Base-by-base conservation (phyloP, 1,140 invertebrate genomes). In the Drosophila tsacasi region DNA sequence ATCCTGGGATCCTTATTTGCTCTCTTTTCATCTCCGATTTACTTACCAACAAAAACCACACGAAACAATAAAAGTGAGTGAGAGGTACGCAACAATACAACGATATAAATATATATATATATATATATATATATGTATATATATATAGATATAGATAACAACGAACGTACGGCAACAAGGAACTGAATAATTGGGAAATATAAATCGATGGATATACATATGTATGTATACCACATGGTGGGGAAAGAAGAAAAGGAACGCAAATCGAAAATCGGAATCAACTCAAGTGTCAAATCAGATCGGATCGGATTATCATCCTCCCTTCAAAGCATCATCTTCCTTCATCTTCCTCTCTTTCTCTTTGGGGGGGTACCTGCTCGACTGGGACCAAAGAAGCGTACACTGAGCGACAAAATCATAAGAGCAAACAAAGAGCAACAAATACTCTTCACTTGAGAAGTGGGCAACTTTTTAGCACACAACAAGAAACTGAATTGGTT, bases 41-140 rank as follows among this genome's bases (percentile, higher is more conserved):
- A 91, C 86, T 90, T 91, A 90, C 86, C 82, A 60, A 57, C 54
- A 91, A 82, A 86, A 83, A 89, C 62, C 62, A 83, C 66, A 81
- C 75, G 62, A 79, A 84, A 65, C 68, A 84, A 77, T 66, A 76
- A 85, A 82, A 75, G 69, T 73, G 57, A 68, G 50, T 66, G 57
- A 72, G 47, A 60, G 76, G 64, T 79, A 80, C 74, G 79, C 77
- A 74, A 77, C 57, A 76, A 81, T 72, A 73, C 66, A 71, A 67
- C 40, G 35, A 73, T 67, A 63, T 67, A 59, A 25, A 27, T 40
- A 15, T 23, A 17, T 37, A 37, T n/a, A 42, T 27, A 42, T 57
- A 57, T 25, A 57, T 30, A 62, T 37, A 58, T 40, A 58, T 15
- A 58, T 23, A 42, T 10, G 17, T 57, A 57, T 23, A 39, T 25